phyloP scores from a whole-genome alignment of 2,888 invertebrate genomes.

The Vannuccia rotundouncinata region DNA sequence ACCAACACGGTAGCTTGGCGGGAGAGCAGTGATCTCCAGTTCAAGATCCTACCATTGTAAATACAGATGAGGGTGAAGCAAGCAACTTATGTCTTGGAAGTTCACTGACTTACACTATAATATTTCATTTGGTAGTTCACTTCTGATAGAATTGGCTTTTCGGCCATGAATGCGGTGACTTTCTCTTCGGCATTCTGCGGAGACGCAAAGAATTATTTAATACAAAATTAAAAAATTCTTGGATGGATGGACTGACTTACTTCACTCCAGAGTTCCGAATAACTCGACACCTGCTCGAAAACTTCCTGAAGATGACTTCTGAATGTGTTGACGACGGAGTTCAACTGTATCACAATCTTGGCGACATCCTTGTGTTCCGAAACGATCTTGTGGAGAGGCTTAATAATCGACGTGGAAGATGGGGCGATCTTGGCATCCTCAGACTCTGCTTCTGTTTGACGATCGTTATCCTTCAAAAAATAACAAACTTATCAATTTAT shows the following conservation, averaged over 20 bases:
- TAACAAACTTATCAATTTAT: too few species aligned
- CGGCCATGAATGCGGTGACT: conserved; percentile 57
- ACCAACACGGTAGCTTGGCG: conserved; percentile 50
- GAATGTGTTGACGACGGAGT: conserved; percentile 52
- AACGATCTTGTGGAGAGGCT: conserved; percentile 56
- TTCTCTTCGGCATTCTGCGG: conserved; percentile 52
- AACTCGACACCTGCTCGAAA: conserved; percentile 76
- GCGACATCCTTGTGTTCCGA: conserved; percentile 79
- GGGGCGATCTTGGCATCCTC: conserved; percentile 45
- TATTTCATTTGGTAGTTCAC: conserved; percentile 56
- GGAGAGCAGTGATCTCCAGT: conserved; percentile 52
- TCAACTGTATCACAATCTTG: conserved; percentile 61
- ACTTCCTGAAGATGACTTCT: conserved; percentile 71
- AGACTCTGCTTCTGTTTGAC: conserved; percentile 44
- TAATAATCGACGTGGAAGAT: conserved; percentile 47
- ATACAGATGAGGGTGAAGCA: background rate
- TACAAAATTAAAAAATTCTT: background rate
- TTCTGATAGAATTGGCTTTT: conserved; percentile 57
- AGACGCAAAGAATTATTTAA: background rate
- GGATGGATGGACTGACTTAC: conserved; percentile 42
- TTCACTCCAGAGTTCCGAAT: conserved; percentile 61
- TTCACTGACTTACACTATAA: conserved; percentile 39
- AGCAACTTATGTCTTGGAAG: background rate
- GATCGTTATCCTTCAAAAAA: conserved; percentile 41
- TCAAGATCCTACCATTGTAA: conserved; percentile 50